A percentile compares a stretch with the other conserved stretches of the same genome.
Evolutionary conservation across 2,888 invertebrate species (phyloP).

Genomic region (Xanthia togata): DNA sequence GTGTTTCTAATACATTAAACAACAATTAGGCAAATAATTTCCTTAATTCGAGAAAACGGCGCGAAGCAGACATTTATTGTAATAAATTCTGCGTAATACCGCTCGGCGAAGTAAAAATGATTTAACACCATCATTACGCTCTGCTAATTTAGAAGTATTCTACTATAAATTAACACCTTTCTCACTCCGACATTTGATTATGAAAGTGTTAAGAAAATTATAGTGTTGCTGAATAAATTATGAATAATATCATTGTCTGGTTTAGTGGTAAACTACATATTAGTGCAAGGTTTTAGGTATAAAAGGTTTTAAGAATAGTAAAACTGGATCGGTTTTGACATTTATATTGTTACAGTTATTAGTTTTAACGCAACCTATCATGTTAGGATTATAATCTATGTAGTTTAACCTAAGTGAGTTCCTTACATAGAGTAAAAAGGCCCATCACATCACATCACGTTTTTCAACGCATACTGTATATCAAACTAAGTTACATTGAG

Average conservation of each 20-base stretch:
- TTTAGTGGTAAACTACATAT: no score
- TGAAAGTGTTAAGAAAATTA: slow-evolving; percentile 41
- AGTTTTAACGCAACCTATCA: slow-evolving; percentile 14
- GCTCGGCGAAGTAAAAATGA: slow-evolving; percentile 76
- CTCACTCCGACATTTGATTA: slow-evolving; percentile 43
- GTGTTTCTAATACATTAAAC: slow-evolving; percentile 60
- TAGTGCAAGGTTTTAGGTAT: neutral
- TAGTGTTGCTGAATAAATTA: slow-evolving; percentile 39
- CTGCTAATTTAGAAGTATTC: slow-evolving; percentile 78
- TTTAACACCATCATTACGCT: slow-evolving; percentile 77
- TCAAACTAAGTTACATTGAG: no score
- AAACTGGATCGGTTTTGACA: slow-evolving; percentile 8
- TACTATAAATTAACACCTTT: slow-evolving; percentile 76
- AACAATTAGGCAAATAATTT: slow-evolving; percentile 64
- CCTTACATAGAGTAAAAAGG: no score
- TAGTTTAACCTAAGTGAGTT: no score
- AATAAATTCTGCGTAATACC: slow-evolving; percentile 80
- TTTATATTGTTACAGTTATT: neutral
- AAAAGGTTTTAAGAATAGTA: neutral
- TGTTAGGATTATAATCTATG: neutral
- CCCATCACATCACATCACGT: no score
- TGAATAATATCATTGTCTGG: slow-evolving; percentile 1
- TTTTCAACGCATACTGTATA: no score
- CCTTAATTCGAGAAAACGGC: slow-evolving; percentile 65
- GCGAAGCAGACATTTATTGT: slow-evolving; percentile 67